Percentiles rank a stretch among this genome's conserved stretches.
These are phyloP conservation scores for Telmatochromis sp. DNA, from an alignment of 2,113 vertebrate genomes.

Conservation along the genomic window DNA sequence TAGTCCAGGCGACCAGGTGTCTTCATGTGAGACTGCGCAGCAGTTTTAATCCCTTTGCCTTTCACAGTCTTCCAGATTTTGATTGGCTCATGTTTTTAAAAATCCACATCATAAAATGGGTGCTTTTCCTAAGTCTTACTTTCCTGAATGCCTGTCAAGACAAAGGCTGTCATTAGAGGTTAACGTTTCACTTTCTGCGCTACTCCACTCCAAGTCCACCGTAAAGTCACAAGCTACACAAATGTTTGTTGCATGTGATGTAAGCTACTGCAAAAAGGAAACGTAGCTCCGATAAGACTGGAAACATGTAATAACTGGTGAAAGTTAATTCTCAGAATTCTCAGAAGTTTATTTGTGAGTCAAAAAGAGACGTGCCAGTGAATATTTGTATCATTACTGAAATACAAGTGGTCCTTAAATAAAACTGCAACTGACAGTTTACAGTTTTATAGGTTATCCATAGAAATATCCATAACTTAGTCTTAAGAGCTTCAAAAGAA, in stretches of 20 bases:
- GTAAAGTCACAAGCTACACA: not conserved
- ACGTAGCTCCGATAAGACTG: not conserved
- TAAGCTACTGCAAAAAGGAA: not conserved
- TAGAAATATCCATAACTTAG: not conserved
- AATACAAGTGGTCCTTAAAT: not conserved
- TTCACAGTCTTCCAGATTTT: not conserved
- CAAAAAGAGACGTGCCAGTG: not conserved
- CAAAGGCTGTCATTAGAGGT: not conserved
- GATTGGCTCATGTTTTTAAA: not conserved
- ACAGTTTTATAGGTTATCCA: not conserved
- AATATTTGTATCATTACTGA: not conserved
- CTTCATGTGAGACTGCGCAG: not conserved
- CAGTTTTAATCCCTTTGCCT: not conserved
- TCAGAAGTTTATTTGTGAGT: not conserved
- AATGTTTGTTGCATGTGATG: not conserved
- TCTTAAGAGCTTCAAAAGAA: not conserved
- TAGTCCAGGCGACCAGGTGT: accelerated
- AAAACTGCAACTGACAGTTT: not conserved
- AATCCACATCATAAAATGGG: not conserved
- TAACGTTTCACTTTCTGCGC: not conserved
- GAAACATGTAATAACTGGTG: not conserved
- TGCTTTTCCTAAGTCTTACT: not conserved
- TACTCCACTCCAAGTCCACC: not conserved
- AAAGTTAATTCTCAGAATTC: not conserved
- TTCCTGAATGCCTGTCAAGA: not conserved